Evolutionary conservation across 2,113 vertebrate genomes (phyloP).

Genomic region (Sorex fumeus): DNA sequence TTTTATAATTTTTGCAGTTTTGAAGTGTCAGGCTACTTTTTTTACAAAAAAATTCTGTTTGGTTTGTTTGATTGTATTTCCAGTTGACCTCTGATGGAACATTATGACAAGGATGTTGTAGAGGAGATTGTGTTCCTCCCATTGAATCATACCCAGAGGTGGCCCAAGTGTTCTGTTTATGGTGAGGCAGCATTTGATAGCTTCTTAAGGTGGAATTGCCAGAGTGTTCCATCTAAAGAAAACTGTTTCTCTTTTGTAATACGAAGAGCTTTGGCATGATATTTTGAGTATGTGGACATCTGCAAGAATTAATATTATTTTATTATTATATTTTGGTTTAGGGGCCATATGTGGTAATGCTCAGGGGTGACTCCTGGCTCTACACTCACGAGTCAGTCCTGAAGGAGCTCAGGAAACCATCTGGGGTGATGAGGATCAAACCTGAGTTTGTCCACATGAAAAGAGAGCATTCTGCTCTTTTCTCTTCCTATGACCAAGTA

Average conservation of each 20-base stretch:
- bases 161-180: not conserved
- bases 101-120: not conserved
- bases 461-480: not conserved
- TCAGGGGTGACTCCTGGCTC: too few relatives aligned
- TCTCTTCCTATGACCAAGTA: not conserved
- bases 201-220: not conserved
- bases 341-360: too few relatives aligned
- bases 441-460: too few relatives aligned
- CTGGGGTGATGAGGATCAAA: too few relatives aligned
- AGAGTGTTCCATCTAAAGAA: conserved; percentile 12
- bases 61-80: not conserved
- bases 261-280: not conserved
- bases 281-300: not conserved
- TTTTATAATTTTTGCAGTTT: not conserved
- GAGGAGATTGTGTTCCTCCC: not conserved
- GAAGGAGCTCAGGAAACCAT: too few relatives aligned
- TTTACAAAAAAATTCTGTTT: not conserved
- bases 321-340: not conserved
- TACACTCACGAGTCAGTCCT: not conserved
- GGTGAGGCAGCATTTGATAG: not conserved
- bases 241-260: conserved; percentile 4
- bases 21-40: not conserved
- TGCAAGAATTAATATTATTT: not conserved
- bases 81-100: conserved; percentile 28
- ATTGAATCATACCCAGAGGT: not conserved